These are phyloP conservation scores for Gymnocheta viridis DNA, from an alignment of 2,888 invertebrate genomes.

Conservation along the genomic window DNA sequence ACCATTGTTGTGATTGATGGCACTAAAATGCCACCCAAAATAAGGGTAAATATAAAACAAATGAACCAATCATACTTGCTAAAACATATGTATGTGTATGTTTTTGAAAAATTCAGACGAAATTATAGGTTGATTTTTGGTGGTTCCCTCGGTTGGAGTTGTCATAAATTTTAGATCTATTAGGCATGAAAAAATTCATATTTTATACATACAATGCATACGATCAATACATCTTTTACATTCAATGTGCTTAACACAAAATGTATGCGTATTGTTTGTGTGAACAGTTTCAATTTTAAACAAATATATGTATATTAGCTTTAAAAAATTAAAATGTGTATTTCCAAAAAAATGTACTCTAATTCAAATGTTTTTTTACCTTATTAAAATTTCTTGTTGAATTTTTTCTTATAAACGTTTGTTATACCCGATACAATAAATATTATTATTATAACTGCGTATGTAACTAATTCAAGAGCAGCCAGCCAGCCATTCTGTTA, in stretches of 20 bases:
- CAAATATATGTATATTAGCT: slow-evolving; percentile 38
- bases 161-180: background rate
- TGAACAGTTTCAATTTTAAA: slow-evolving; percentile 22
- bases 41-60: background rate
- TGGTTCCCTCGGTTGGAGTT: slow-evolving; percentile 2
- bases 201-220: slow-evolving; percentile 24
- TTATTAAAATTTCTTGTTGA: slow-evolving; percentile 28
- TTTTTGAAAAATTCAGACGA: background rate
- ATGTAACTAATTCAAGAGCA: slow-evolving; percentile 34
- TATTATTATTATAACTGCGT: too few relatives aligned
- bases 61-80: background rate
- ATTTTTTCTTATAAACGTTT: slow-evolving; percentile 13
- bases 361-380: slow-evolving; percentile 12
- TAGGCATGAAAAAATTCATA: slow-evolving; percentile 3
- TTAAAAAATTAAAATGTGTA: slow-evolving; percentile 43
- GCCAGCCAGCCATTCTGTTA: slow-evolving; percentile 29
- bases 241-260: slow-evolving; percentile 32
- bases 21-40: too few relatives aligned
- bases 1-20: too few relatives aligned
- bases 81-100: background rate
- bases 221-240: slow-evolving; percentile 4
- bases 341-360: slow-evolving; percentile 33
- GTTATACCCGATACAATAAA: slow-evolving; percentile 47
- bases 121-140: background rate
- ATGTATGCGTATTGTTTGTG: slow-evolving; percentile 29